phyloP scores from a whole-genome alignment of 2,113 vertebrate species.

The Prinia subflava region DNA sequence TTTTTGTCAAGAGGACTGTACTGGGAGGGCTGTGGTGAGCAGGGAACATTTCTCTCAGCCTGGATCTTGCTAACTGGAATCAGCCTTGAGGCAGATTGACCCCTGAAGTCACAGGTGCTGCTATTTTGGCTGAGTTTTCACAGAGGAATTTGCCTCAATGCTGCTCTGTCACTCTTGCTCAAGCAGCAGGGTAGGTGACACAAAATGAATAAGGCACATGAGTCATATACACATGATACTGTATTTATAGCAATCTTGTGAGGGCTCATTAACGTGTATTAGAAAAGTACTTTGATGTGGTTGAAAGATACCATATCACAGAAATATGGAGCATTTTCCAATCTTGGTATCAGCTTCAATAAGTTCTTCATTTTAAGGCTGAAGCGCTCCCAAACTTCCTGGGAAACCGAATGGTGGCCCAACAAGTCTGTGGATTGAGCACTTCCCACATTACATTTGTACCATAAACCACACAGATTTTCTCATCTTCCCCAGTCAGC shows the following conservation, averaged over 20 bases:
- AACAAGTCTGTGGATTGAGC: not conserved
- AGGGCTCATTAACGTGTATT: slow-evolving; percentile 31
- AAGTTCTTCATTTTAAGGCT: not conserved
- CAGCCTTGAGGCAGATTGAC: not conserved
- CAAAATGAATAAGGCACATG: slow-evolving; percentile 38
- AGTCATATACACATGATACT: slow-evolving; percentile 34
- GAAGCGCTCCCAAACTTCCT: not conserved
- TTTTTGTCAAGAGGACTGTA: not conserved
- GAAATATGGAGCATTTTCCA: not conserved
- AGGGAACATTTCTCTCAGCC: not conserved
- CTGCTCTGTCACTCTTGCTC: not conserved
- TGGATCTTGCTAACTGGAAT: not conserved
- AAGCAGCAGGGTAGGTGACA: not conserved
- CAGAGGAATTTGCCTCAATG: not conserved
- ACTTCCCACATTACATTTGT: not conserved
- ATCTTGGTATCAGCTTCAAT: not conserved
- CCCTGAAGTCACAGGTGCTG: not conserved
- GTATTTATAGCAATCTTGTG: slow-evolving; percentile 49
- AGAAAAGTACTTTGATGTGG: slow-evolving; percentile 9
- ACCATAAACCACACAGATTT: not conserved
- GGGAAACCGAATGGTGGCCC: not conserved
- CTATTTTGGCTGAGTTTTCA: not conserved
- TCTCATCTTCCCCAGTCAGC: not conserved
- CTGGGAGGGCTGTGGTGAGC: not conserved
- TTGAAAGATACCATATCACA: not conserved